These are phyloP conservation scores for Trimorus sp. DNA, from an alignment of 2,888 invertebrate species.

Conservation along the genomic window DNA sequence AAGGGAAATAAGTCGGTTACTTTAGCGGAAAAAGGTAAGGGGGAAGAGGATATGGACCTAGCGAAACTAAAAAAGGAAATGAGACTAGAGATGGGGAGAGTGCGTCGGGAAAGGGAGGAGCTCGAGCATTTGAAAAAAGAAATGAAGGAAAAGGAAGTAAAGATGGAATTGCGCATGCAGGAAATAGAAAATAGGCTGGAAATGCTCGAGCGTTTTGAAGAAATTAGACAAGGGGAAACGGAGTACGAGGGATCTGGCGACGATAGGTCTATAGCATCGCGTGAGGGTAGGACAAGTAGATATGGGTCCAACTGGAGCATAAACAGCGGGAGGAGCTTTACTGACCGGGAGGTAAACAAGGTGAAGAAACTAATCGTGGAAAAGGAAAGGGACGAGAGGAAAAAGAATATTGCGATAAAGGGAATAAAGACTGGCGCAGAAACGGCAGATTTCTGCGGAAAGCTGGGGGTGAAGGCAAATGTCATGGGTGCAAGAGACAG, in stretches of 20 bases:
- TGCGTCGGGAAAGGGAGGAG: background rate
- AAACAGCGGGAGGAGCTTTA: background rate
- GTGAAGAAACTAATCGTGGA: constrained; percentile 5
- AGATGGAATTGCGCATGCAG: too few species aligned
- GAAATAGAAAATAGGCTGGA: too few species aligned
- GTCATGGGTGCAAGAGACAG: background rate
- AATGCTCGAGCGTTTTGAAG: too few species aligned
- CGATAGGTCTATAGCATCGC: too few species aligned
- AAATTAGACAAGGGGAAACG: too few species aligned
- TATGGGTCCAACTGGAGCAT: background rate
- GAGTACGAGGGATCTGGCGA: too few species aligned
- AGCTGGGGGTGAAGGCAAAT: background rate
- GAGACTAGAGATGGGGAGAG: too few species aligned
- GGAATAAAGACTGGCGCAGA: background rate
- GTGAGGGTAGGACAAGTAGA: too few species aligned
- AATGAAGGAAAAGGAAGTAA: too few species aligned
- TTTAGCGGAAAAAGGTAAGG: background rate
- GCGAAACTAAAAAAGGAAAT: too few species aligned
- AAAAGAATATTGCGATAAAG: constrained; percentile 17
- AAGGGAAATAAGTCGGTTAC: background rate
- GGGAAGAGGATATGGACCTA: too few species aligned
- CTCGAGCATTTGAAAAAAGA: background rate
- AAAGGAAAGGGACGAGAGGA: constrained; percentile 5
- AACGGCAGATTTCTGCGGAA: background rate
- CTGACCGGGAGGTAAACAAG: background rate